These are phyloP conservation scores for Dicentrarchus labrax DNA, from an alignment of 2,113 vertebrate genomes.

Conservation along the genomic window DNA sequence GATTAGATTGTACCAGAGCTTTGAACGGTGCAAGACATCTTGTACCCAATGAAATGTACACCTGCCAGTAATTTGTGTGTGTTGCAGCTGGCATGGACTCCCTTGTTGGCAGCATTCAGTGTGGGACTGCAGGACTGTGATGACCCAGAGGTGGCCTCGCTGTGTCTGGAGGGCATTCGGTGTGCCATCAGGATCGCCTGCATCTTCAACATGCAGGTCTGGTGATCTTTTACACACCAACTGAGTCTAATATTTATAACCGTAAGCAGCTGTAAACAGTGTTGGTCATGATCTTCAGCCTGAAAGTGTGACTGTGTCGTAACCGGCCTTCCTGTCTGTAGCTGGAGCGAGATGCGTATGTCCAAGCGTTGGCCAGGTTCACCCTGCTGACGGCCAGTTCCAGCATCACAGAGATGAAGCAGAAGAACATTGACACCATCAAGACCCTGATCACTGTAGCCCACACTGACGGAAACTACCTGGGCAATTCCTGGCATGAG, in stretches of 20 bases:
- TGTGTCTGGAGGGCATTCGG: conserved; percentile 97
- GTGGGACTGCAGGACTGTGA: conserved; percentile 98
- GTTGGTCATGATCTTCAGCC: background rate
- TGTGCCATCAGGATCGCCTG: conserved; percentile 96
- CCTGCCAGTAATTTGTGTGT: background rate
- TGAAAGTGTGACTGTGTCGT: background rate
- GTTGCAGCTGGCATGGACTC: conserved; percentile 96
- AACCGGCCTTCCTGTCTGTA: conserved; percentile 66
- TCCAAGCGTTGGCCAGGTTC: conserved; percentile 96
- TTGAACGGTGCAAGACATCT: background rate
- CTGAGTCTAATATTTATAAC: background rate
- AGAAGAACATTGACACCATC: conserved; percentile 99
- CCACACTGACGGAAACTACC: conserved; percentile 97
- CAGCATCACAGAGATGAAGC: conserved; percentile 99
- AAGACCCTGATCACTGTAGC: conserved; percentile 98
- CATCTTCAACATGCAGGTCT: conserved; percentile 98
- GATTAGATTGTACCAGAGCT: background rate
- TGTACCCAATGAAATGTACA: background rate
- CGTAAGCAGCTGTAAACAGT: no score
- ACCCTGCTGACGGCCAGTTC: conserved; percentile 97
- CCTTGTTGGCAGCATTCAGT: conserved; percentile 94
- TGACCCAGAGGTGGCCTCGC: conserved; percentile 93
- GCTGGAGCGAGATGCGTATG: conserved; percentile 96
- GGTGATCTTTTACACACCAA: conserved; percentile 36
- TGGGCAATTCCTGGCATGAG: conserved; percentile 98